Evolutionary conservation across 2,113 vertebrate species (phyloP).

Genomic region (Heloderma charlesbogerti): DNA sequence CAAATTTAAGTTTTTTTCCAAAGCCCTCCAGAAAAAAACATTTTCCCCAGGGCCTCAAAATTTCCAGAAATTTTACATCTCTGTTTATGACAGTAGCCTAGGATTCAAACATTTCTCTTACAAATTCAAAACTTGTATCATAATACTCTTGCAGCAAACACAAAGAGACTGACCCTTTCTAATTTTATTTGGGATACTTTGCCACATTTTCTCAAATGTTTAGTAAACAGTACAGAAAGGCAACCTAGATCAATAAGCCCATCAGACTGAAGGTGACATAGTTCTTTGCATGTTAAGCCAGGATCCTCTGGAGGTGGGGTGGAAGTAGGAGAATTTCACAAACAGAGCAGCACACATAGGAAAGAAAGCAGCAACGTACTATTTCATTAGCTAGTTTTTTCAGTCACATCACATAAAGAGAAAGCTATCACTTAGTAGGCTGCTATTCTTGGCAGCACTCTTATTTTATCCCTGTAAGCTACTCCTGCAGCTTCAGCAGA

Average conservation of each 20-base stretch:
- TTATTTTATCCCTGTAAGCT: not conserved
- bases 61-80: too few relatives aligned
- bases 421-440: not conserved
- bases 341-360: not conserved
- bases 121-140: not conserved
- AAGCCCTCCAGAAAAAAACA: too few relatives aligned
- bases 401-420: too few relatives aligned
- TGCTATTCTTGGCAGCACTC: not conserved
- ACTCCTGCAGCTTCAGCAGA: not conserved
- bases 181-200: not conserved
- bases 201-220: not conserved
- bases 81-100: too few relatives aligned
- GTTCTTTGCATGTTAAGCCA: not conserved
- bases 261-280: too few relatives aligned
- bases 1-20: too few relatives aligned
- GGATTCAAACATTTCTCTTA: not conserved
- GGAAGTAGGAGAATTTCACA: too few relatives aligned
- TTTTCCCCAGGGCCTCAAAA: too few relatives aligned
- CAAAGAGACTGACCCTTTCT: not conserved
- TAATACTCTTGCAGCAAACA: not conserved
- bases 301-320: not conserved
- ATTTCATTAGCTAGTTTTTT: not conserved
- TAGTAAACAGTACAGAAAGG: not conserved
- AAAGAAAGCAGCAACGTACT: not conserved
- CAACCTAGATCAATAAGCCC: not conserved